Percentiles rank a stretch among this genome's conserved stretches.
Conservation (phyloP, 2,888 invertebrate species). For the Papilio demoleus region DNA sequence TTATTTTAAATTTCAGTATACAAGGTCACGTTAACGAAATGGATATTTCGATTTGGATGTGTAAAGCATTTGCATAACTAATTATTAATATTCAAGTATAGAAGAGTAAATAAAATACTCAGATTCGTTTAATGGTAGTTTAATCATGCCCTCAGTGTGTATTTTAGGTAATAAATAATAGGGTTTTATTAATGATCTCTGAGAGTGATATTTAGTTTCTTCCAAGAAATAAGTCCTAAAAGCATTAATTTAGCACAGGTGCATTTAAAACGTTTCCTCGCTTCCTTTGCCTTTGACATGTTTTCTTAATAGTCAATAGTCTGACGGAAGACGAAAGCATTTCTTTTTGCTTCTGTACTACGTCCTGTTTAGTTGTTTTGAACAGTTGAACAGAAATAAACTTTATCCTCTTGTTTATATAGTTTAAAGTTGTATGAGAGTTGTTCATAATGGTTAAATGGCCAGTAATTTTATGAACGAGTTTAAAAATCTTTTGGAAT, state of each 20-base stretch:
- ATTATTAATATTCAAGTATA: too few relatives aligned
- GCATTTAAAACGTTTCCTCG: conserved; percentile 16
- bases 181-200: too few relatives aligned
- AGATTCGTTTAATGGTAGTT: too few relatives aligned
- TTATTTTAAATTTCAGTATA: too few relatives aligned
- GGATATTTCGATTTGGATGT: too few relatives aligned
- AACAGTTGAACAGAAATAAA: neutral
- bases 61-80: too few relatives aligned
- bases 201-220: too few relatives aligned
- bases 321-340: conserved; percentile 30
- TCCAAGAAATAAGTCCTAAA: neutral
- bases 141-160: too few relatives aligned
- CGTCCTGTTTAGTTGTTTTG: conserved; percentile 15
- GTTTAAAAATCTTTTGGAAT: neutral
- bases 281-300: conserved; percentile 11
- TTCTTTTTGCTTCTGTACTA: conserved; percentile 13
- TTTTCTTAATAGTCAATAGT: conserved; percentile 26
- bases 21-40: too few relatives aligned
- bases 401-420: neutral
- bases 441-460: conserved; percentile 2
- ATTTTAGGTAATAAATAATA: too few relatives aligned
- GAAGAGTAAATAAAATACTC: too few relatives aligned
- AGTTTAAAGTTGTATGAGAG: neutral
- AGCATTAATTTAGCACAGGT: conserved; percentile 21
- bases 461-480: neutral